Evolutionary conservation across 2,888 invertebrate genomes (phyloP).

Genomic region (Allacma fusca): DNA sequence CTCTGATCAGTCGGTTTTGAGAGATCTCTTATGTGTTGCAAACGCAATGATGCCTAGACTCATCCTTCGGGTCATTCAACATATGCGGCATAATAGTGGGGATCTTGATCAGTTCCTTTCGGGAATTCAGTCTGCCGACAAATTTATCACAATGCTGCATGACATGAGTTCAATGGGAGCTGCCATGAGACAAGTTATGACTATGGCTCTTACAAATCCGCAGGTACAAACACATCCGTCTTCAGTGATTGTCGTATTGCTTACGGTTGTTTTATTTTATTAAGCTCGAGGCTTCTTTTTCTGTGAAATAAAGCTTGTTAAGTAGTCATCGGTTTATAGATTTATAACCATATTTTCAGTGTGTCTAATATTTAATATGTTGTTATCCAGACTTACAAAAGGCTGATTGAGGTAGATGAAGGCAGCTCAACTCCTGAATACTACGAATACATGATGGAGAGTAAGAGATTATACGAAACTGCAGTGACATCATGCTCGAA

Average conservation of each 20-base stretch:
- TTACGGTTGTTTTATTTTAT: too few relatives aligned
- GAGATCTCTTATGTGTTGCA: constrained; percentile 74
- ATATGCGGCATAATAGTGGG: constrained; percentile 82
- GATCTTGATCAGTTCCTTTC: constrained; percentile 68
- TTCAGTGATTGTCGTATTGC: too few relatives aligned
- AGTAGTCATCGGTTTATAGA: too few relatives aligned
- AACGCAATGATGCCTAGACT: constrained; percentile 94
- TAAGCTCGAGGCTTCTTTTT: too few relatives aligned
- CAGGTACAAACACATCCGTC: constrained; percentile 67
- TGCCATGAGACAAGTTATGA: constrained; percentile 93
- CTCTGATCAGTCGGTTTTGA: constrained; percentile 51
- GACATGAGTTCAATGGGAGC: constrained; percentile 96
- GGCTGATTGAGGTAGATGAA: constrained; percentile 66
- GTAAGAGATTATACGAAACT: constrained; percentile 78
- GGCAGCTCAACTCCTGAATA: constrained; percentile 70
- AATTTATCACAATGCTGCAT: constrained; percentile 88
- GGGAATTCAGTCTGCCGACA: constrained; percentile 85
- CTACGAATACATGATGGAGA: constrained; percentile 76
- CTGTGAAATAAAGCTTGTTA: too few relatives aligned
- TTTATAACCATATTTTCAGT: too few relatives aligned
- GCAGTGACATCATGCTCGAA: constrained; percentile 82
- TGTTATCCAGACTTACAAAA: constrained; percentile 72
- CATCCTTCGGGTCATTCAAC: constrained; percentile 85
- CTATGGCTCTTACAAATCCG: constrained; percentile 86
- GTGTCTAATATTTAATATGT: constrained; percentile 39